Conservation (phyloP, 64 coral and sea anemone species). For the Trachythela sp. region DNA sequence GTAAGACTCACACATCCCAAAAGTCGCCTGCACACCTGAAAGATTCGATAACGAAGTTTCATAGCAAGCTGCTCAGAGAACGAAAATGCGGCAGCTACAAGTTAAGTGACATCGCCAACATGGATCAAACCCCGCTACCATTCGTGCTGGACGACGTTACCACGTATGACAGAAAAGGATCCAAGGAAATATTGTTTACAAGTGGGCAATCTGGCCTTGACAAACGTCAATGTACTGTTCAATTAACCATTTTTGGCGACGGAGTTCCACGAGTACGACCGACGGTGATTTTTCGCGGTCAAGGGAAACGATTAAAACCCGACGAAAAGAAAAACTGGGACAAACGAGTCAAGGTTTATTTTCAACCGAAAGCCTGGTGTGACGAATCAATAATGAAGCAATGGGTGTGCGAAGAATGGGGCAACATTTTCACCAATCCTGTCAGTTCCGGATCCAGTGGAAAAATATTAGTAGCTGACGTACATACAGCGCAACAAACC, state of each 20-base stretch:
- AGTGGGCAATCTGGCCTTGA: conserved; percentile 42
- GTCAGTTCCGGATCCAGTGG: neutral
- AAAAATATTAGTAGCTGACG: conserved; percentile 50
- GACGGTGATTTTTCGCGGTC: conserved; percentile 49
- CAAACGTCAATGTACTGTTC: conserved; percentile 37
- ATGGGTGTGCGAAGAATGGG: conserved; percentile 30
- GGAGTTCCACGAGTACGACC: conserved; percentile 45
- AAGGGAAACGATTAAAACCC: conserved; percentile 46
- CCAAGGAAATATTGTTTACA: conserved; percentile 40
- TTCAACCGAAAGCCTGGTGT: conserved; percentile 46
- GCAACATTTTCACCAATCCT: conserved; percentile 44
- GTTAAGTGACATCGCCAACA: conserved; percentile 38
- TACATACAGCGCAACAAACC: conserved; percentile 43
- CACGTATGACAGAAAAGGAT: conserved; percentile 34
- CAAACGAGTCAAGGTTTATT: conserved; percentile 40
- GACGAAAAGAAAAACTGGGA: conserved; percentile 49
- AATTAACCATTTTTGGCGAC: conserved; percentile 49
- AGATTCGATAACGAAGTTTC: conserved; percentile 23
- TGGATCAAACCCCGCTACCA: conserved; percentile 39
- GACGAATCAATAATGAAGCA: conserved; percentile 34
- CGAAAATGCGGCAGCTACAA: conserved; percentile 29
- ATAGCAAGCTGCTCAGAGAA: conserved; percentile 43
- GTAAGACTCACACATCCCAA: conserved; percentile 44
- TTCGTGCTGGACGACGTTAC: conserved; percentile 35
- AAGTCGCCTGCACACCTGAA: conserved; percentile 45